Percentiles rank a stretch among this genome's conserved stretches.
Conservation (phyloP, 2,888 invertebrate species). For the Deilephila porcellus region DNA sequence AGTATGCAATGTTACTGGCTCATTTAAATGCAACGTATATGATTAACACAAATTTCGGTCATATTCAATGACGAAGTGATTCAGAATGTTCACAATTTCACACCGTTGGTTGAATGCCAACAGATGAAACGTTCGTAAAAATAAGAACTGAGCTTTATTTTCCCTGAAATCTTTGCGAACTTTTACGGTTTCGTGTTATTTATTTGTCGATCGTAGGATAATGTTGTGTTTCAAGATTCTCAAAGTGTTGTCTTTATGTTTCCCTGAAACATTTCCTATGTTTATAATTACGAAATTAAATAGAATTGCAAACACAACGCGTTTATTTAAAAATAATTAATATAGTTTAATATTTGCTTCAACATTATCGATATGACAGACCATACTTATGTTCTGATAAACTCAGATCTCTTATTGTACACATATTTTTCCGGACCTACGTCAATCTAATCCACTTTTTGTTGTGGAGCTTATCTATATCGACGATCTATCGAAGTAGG, state of each 20-base stretch:
- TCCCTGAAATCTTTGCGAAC: neutral
- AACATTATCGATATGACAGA: too few relatives aligned
- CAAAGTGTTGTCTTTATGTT: neutral
- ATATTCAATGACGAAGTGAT: slow-evolving; percentile 9
- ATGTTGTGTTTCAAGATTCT: neutral
- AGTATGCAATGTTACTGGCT: neutral
- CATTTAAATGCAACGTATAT: slow-evolving; percentile 2
- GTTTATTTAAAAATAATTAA: too few relatives aligned
- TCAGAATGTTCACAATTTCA: slow-evolving; percentile 5
- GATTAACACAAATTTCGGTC: slow-evolving; percentile 19
- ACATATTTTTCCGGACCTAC: too few relatives aligned
- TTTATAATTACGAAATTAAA: neutral
- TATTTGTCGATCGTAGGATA: slow-evolving; percentile 1
- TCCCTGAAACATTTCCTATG: neutral
- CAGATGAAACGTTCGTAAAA: slow-evolving; percentile 10
- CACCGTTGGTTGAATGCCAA: slow-evolving; percentile 16
- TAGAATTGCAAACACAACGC: too few relatives aligned
- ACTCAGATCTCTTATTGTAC: too few relatives aligned
- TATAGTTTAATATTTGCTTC: neutral
- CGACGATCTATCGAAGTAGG: too few relatives aligned
- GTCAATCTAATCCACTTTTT: too few relatives aligned
- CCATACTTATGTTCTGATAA: too few relatives aligned
- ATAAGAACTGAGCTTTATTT: slow-evolving; percentile 21
- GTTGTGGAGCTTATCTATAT: too few relatives aligned
- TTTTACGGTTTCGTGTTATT: slow-evolving; percentile 17